These are phyloP conservation scores for Bergia puertoricense DNA, from an alignment of 92 coral and sea anemone genomes.

Conservation along the genomic window DNA sequence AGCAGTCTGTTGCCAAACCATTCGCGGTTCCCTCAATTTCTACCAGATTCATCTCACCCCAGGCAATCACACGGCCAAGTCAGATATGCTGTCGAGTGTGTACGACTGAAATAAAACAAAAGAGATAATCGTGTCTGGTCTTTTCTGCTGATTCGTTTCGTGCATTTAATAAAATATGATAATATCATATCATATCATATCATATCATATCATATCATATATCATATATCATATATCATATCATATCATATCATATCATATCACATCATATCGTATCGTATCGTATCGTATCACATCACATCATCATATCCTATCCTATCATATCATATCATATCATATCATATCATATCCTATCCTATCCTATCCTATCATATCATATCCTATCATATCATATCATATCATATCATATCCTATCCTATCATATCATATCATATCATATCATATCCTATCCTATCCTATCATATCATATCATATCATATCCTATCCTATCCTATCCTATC, in stretches of 20 bases:
- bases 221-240: too few relatives aligned
- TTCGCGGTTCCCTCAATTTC: conserved; percentile 37
- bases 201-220: background rate
- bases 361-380: too few relatives aligned
- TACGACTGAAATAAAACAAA: background rate
- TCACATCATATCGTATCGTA: background rate
- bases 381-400: too few relatives aligned
- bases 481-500: too few relatives aligned
- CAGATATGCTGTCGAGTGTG: conserved; percentile 59
- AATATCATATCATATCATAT: background rate
- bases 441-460: background rate
- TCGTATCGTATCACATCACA: background rate
- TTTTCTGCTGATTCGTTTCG: too few relatives aligned
- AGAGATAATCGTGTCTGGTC: background rate
- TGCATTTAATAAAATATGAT: too few relatives aligned
- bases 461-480: background rate
- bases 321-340: too few relatives aligned
- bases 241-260: background rate
- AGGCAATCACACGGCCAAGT: conserved; percentile 69
- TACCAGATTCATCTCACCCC: conserved; percentile 35
- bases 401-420: too few relatives aligned
- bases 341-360: too few relatives aligned
- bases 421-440: too few relatives aligned
- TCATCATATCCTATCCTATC: background rate
- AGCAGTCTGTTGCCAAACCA: conserved; percentile 62